Conservation (phyloP, 1,140 invertebrate species). For the Mizuhopecten yessoensis region DNA sequence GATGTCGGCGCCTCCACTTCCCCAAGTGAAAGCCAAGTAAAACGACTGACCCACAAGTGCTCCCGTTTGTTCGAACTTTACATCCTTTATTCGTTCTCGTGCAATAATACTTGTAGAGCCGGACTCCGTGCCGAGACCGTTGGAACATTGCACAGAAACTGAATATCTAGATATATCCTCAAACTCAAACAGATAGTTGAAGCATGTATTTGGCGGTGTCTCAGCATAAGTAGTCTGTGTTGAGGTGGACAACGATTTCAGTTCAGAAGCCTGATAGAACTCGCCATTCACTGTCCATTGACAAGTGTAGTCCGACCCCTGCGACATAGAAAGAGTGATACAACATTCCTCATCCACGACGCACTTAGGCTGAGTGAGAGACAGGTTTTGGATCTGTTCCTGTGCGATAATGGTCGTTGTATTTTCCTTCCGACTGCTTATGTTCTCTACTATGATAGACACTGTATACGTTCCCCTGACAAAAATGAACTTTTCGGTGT, state of each 20-base stretch:
- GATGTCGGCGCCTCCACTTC: neutral
- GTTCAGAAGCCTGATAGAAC: neutral
- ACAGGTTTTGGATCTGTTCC: conserved; percentile 62
- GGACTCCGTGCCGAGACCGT: conserved; percentile 5
- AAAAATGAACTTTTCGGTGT: conserved; percentile 48
- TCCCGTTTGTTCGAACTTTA: conserved; percentile 61
- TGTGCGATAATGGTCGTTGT: conserved; percentile 61
- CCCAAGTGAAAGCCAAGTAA: neutral
- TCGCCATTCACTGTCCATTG: conserved; percentile 65
- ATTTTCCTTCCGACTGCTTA: conserved; percentile 71
- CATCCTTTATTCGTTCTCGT: conserved; percentile 64
- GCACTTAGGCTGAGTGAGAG: conserved; percentile 17
- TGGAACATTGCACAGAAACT: neutral
- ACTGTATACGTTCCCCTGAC: conserved; percentile 61
- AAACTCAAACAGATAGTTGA: conserved; percentile 56
- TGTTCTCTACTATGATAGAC: conserved; percentile 66
- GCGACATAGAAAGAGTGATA: conserved; percentile 60
- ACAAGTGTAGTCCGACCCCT: conserved; percentile 71
- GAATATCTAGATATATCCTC: neutral
- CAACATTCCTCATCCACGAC: conserved; percentile 42
- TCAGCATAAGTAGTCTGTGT: conserved; percentile 44
- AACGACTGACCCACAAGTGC: conserved; percentile 47
- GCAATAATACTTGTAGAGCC: conserved; percentile 43
- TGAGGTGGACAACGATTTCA: neutral
- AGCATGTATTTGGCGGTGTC: conserved; percentile 48